Evolutionary conservation across 2,113 vertebrate genomes (phyloP).

Genomic region (Urocynchramus pylzowi): DNA sequence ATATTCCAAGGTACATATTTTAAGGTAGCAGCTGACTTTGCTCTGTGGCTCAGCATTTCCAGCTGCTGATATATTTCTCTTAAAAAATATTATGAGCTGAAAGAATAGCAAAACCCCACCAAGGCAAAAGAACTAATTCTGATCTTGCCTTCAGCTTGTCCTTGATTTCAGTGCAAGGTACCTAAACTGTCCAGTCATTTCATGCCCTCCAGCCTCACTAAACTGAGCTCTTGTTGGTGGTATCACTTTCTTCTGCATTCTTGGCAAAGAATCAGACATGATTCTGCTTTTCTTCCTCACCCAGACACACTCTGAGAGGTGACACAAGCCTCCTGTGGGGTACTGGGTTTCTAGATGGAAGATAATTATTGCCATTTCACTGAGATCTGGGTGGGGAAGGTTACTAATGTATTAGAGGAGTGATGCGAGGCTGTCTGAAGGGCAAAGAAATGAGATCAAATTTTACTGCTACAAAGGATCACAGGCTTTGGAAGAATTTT

Average conservation of each 20-base stretch:
- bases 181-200: background rate
- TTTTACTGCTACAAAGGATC: background rate
- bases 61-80: background rate
- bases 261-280: background rate
- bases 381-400: background rate
- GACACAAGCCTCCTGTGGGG: background rate
- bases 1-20: background rate
- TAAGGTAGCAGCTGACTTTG: background rate
- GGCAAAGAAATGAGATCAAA: slow-evolving; percentile 2
- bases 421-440: background rate
- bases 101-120: background rate
- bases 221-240: background rate
- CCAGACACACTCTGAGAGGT: background rate
- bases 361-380: slow-evolving; percentile 21
- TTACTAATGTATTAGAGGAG: background rate
- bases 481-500: background rate
- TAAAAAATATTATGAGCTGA: background rate
- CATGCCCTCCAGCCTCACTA: background rate
- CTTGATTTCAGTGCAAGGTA: background rate
- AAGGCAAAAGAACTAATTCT: background rate
- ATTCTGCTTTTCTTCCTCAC: background rate
- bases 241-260: background rate
- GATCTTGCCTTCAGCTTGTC: background rate
- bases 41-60: background rate
- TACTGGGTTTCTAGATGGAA: background rate